A percentile compares a stretch with the other conserved stretches of the same genome.
phyloP scores from a whole-genome alignment of 2,797 vertebrate genomes.

The Betta splendens region DNA sequence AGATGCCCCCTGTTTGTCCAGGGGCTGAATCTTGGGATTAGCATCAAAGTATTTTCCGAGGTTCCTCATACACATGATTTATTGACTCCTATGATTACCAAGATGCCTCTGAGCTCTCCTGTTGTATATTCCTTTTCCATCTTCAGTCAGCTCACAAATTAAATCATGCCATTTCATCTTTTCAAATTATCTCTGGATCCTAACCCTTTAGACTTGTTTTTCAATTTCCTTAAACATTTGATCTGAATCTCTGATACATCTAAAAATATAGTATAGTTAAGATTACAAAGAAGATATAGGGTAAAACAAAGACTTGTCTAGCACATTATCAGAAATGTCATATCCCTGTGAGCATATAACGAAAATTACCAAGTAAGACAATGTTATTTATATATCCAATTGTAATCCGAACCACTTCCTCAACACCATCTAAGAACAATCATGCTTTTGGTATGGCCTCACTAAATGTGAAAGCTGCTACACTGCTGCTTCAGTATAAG shows the following conservation, averaged over 20 bases:
- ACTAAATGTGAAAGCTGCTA: slow-evolving; percentile 17
- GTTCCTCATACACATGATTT: too few relatives aligned
- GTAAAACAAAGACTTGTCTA: background rate
- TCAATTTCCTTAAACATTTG: background rate
- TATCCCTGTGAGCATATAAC: too few relatives aligned
- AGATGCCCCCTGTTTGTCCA: slow-evolving; percentile 12
- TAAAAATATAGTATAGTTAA: background rate
- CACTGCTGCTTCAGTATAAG: slow-evolving; percentile 24
- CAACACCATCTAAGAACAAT: background rate
- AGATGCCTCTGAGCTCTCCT: background rate
- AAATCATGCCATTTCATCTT: background rate
- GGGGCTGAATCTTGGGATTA: slow-evolving; percentile 41
- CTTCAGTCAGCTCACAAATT: background rate
- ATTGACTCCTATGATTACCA: too few relatives aligned
- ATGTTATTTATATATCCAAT: background rate
- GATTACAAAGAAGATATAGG: background rate
- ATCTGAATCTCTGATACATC: background rate
- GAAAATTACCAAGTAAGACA: background rate
- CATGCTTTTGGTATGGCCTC: background rate
- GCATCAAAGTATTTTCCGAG: too few relatives aligned
- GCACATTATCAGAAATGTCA: background rate
- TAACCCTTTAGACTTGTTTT: too few relatives aligned
- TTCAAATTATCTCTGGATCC: background rate
- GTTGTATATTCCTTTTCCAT: background rate
- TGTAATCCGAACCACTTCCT: background rate